Evolutionary conservation across 1,140 invertebrate species (phyloP), one percentile per base, ranked within the genome.

Genomic region (Drosophila ogumai): DNA sequence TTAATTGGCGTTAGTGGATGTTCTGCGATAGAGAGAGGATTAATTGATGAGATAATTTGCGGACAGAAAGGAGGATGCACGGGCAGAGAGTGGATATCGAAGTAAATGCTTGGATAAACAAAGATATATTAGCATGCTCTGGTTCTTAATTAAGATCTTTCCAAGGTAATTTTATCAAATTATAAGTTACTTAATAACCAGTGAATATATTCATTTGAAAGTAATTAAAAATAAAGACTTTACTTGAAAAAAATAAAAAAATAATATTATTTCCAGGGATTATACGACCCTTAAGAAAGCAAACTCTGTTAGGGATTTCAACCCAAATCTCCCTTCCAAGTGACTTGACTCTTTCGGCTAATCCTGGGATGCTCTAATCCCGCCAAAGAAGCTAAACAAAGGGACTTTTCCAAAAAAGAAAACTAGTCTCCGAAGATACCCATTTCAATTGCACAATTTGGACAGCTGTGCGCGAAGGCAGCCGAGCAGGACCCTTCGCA

Each of bases 361-460:
- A 72, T 69, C 66, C 66, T 31, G 1, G 8, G 19, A 41, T n/a
- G 2, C 19, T 49, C 44, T 72, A 73, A 59, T 73, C 69, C 69
- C 44, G 44, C 32, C 32, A 47, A 38, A 12, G 15, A 17, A 71
- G 6, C 41, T 22, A 36, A 19, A 34, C 50, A 60, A 55, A 28
- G 13, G 13, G 15, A 15, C 15, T 12, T 19, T 10, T 25, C 2
- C 22, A 22, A 3, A 28, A 15, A 3, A 17, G 15, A 57, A 17
- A 67, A 22, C 22, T 34, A 28, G 6, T 38, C 22, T 3, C 3
- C 0, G 17, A 4, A 36, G 19, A 31, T n/a, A 38, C 12, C 32
- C 46, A 66, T 55, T 61, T 78, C 66, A 77, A 81, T 64, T 81
- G 72, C 57, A 59, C 49, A 74, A 81, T 77, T 84, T 85, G 78